phyloP scores from a whole-genome alignment of 2,797 vertebrate species.

The Acipenser transmontanus region DNA sequence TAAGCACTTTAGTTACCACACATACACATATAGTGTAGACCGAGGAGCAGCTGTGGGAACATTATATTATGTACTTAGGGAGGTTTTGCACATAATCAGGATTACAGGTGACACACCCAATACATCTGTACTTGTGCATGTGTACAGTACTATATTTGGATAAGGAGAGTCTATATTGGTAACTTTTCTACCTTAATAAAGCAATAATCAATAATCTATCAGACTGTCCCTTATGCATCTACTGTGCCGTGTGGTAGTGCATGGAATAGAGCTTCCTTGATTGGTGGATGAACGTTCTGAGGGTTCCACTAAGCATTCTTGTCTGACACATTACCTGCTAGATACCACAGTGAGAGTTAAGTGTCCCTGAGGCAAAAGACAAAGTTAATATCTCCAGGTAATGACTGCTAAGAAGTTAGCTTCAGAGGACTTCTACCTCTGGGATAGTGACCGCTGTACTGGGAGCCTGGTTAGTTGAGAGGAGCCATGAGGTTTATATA shows the following conservation, averaged over 20 bases:
- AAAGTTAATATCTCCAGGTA: no score
- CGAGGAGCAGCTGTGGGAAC: neutral
- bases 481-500: no score
- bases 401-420: no score
- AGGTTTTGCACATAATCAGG: neutral
- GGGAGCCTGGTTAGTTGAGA: no score
- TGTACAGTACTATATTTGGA: neutral
- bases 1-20: no score
- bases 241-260: neutral
- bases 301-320: no score
- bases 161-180: neutral
- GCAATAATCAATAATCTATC: neutral
- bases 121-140: neutral
- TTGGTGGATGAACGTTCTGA: no score
- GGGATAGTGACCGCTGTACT: no score
- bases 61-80: constrained; percentile 16
- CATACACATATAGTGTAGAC: neutral
- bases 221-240: neutral
- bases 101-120: constrained; percentile 5
- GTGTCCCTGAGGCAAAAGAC: no score
- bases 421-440: no score
- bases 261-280: neutral
- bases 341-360: no score
- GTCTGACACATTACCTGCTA: no score
- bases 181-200: neutral